A percentile compares a stretch with the other conserved stretches of the same genome.
phyloP scores from a whole-genome alignment of 1,140 invertebrate genomes.

The Callitettix versicolor region DNA sequence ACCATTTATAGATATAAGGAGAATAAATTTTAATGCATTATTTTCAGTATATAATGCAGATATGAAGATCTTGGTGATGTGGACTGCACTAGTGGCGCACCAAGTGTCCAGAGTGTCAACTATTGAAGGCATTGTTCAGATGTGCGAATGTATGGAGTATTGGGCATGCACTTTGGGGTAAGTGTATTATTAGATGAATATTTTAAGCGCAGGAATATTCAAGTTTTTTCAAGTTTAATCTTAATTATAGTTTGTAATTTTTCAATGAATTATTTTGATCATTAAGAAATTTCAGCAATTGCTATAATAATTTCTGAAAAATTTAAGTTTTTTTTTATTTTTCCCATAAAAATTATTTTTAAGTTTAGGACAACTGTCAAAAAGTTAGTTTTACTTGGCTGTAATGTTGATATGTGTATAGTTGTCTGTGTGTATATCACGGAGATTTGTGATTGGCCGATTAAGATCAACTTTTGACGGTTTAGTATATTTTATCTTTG shows the following conservation, averaged over 20 bases:
- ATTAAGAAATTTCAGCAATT: not conserved
- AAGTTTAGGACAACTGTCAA: no score
- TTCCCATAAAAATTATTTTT: not conserved
- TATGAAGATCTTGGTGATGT: no score
- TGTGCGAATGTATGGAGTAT: conserved; percentile 14
- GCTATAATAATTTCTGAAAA: not conserved
- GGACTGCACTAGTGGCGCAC: no score
- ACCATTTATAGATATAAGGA: no score
- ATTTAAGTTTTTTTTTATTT: not conserved
- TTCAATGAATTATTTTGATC: not conserved
- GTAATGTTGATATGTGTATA: no score
- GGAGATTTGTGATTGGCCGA: no score
- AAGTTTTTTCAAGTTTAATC: not conserved
- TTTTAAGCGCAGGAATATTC: not conserved
- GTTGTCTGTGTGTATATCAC: no score
- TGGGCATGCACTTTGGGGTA: conserved; percentile 14
- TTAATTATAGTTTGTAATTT: not conserved
- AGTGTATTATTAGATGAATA: not conserved
- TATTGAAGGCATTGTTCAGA: not conserved
- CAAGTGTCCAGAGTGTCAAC: conserved; percentile 16
- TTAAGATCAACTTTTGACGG: no score
- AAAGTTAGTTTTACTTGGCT: no score
- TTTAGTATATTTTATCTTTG: no score
- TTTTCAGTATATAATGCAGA: no score
- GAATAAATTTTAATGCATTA: no score